Percentiles rank a stretch among this genome's conserved stretches.
These are phyloP conservation scores for Octodon degus DNA, from an alignment of 2,113 vertebrate genomes.

Conservation along the genomic window DNA sequence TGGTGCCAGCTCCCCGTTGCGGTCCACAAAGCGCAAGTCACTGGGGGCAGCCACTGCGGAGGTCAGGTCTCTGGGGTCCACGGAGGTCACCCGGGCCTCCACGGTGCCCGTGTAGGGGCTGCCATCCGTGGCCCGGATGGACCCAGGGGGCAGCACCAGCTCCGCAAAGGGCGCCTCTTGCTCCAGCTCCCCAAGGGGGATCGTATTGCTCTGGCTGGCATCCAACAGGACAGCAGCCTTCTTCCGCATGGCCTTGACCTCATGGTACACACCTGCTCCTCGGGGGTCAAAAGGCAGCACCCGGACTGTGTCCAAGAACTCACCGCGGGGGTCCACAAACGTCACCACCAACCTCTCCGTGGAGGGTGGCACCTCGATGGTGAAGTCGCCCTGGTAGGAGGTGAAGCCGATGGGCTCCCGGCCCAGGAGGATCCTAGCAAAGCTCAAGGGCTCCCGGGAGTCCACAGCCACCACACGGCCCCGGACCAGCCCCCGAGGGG, in stretches of 20 bases:
- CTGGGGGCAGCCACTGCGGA: slow-evolving; percentile 91
- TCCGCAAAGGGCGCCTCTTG: slow-evolving; percentile 91
- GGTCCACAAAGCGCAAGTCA: slow-evolving; percentile 93
- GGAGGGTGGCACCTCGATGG: slow-evolving; percentile 90
- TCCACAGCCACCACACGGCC: slow-evolving; percentile 93
- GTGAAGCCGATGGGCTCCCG: slow-evolving; percentile 92
- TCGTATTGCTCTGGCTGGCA: slow-evolving; percentile 86
- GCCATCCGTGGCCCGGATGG: slow-evolving; percentile 90
- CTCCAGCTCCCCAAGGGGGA: slow-evolving; percentile 89
- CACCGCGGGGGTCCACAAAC: slow-evolving; percentile 91
- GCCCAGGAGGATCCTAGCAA: slow-evolving; percentile 93
- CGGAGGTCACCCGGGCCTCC: slow-evolving; percentile 95
- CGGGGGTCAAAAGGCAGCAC: slow-evolving; percentile 94
- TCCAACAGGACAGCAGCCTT: slow-evolving; percentile 89
- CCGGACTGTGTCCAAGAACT: slow-evolving; percentile 92
- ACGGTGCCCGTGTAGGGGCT: slow-evolving; percentile 91
- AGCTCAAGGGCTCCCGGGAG: slow-evolving; percentile 92
- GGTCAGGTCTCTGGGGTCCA: slow-evolving; percentile 94
- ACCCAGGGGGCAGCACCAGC: slow-evolving; percentile 91
- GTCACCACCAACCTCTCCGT: slow-evolving; percentile 92
- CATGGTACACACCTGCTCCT: slow-evolving; percentile 92
- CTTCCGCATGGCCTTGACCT: slow-evolving; percentile 94
- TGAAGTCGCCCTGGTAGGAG: slow-evolving; percentile 95
- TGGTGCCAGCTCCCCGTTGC: slow-evolving; percentile 92
- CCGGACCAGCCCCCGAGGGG: slow-evolving; percentile 89